Conservation (phyloP, 1,140 invertebrate genomes). For the Drosophila suzukii region DNA sequence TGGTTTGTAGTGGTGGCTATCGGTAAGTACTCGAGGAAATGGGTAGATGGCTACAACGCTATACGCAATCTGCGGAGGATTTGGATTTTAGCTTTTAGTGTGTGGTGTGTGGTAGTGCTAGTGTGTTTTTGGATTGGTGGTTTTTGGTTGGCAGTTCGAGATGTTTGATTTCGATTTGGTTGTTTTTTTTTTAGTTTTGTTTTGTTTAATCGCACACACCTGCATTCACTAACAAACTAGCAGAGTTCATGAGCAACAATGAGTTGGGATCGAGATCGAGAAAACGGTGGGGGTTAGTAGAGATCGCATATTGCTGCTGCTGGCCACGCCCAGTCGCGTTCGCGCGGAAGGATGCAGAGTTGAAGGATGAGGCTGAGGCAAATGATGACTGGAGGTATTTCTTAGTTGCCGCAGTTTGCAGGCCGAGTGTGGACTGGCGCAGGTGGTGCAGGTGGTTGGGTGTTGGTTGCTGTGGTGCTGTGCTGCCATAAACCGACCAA, state of each 20-base stretch:
- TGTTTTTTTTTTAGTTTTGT: conserved; percentile 25
- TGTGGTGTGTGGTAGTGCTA: conserved; percentile 13
- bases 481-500: conserved; percentile 65
- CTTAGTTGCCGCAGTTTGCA: conserved; percentile 84
- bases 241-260: conserved; percentile 84
- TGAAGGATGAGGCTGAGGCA: conserved; percentile 74
- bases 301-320: conserved; percentile 79
- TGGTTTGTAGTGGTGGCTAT: conserved; percentile 33
- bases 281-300: conserved; percentile 83
- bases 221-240: conserved; percentile 84
- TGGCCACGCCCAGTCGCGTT: conserved; percentile 75
- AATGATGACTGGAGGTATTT: conserved; percentile 84
- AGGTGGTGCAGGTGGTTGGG: conserved; percentile 60
- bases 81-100: conserved; percentile 16
- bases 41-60: conserved; percentile 34
- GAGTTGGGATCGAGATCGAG: conserved; percentile 84
- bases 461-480: conserved; percentile 47
- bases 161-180: conserved; percentile 20
- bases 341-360: conserved; percentile 60
- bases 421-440: conserved; percentile 80
- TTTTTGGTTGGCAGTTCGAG: conserved; percentile 37
- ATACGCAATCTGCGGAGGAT: conserved; percentile 14
- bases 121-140: conserved; percentile 25
- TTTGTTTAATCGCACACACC: conserved; percentile 76
- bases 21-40: conserved; percentile 26